phyloP scores from a whole-genome alignment of 2,888 invertebrate genomes.

The Drosophila aldrichi region DNA sequence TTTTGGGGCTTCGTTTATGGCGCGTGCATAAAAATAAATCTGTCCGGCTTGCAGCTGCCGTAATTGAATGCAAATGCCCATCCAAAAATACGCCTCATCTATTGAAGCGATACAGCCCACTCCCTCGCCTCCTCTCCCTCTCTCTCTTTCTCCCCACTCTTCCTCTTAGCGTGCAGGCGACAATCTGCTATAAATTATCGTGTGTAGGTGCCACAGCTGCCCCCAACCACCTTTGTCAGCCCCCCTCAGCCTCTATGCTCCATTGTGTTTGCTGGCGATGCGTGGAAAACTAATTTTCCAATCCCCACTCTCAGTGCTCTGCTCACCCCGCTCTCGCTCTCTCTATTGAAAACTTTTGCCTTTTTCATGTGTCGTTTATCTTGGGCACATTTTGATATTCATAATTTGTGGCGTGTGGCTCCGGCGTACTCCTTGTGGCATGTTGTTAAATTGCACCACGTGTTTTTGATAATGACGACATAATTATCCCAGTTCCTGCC shows the following conservation, averaged over 20 bases:
- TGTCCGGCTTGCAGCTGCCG: slow-evolving; percentile 77
- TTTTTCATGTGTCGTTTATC: slow-evolving; percentile 70
- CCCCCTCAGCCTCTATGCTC: slow-evolving; percentile 61
- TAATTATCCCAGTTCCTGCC: slow-evolving; percentile 54
- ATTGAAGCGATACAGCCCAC: slow-evolving; percentile 27
- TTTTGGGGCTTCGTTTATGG: slow-evolving; percentile 74
- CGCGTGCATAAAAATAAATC: slow-evolving; percentile 79
- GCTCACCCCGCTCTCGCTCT: not conserved
- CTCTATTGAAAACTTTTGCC: slow-evolving; percentile 17
- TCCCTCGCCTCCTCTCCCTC: not conserved
- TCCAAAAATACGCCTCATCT: slow-evolving; percentile 71
- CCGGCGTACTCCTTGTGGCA: slow-evolving; percentile 51
- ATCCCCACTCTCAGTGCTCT: slow-evolving; percentile 13
- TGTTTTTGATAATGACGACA: slow-evolving; percentile 85
- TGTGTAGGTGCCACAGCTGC: slow-evolving; percentile 75
- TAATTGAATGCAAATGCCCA: slow-evolving; percentile 84
- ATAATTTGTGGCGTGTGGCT: slow-evolving; percentile 78
- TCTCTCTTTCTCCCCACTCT: not conserved
- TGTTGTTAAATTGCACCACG: slow-evolving; percentile 83
- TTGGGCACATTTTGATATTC: slow-evolving; percentile 71
- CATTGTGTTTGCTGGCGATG: slow-evolving; percentile 83
- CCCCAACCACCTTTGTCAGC: not conserved
- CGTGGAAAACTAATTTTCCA: slow-evolving; percentile 85
- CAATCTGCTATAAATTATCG: slow-evolving; percentile 83
- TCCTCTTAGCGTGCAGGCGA: slow-evolving; percentile 54